Base-by-base conservation (phyloP, 2,113 vertebrate genomes). In the Scophthalmus maximus region DNA sequence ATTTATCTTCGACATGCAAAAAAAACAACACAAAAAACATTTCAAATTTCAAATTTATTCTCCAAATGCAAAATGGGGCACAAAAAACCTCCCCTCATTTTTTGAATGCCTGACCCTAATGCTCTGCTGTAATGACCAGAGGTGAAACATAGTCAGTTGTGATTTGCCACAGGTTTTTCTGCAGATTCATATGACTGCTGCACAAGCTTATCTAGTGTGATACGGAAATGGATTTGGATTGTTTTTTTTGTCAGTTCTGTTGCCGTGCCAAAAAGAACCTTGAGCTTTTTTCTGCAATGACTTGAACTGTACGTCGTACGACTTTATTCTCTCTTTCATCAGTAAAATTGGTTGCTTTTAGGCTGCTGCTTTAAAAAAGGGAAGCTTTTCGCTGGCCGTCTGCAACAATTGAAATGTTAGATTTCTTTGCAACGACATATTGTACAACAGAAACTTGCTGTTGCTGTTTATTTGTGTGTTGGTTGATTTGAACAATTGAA, bases 401-500 rank as follows among this genome's bases (percentile, higher is more conserved):
- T 18, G 14, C 3, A 18, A 27, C 4, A 12, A 15, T 55, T 10
- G 8, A 63, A 63, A 58, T 58, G 6, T 10, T 20, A 22, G 1
- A 63, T 25, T 47, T 57, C 2, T 23, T 55, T 59, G 7, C 11
- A 6, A 10, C 27, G 18, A 25, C 36, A 32, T 29, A 12, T 34
- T 68, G 5, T 15, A 25, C 1, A 22, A 26, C 10, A 14, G 8
- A 27, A 49, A 64, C 30, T 44, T 55, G 38, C 26, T 20, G 3
- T 10, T 68, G 11, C n/a, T 64, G 8, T 58, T 58, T 44, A 27
- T 51, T 30, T 40, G 47, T 52, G 26, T 49, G 4, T 29, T 34
- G 49, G 10, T 50, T 14, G 30, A 79, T 62, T 17, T 47, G 34
- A 55, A 55, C 5, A 3, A 74, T 49, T 74, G 55, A 49, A 76